These are phyloP conservation scores for Gasterosteus aculeatus DNA, from an alignment of 2,113 vertebrate genomes.

Conservation along the genomic window DNA sequence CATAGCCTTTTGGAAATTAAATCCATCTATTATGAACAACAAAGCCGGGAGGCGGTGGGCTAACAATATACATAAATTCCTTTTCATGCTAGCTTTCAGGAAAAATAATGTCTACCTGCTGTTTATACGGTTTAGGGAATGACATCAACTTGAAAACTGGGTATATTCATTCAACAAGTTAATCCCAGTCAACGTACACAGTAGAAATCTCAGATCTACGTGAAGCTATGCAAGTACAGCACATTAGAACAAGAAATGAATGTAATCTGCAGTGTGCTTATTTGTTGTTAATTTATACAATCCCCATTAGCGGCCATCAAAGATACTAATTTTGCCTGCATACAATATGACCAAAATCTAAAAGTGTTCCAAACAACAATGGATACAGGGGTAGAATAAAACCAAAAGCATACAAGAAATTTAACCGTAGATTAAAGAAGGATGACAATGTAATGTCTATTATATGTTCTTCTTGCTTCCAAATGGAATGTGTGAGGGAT, in stretches of 20 bases:
- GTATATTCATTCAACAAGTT: constrained; percentile 8
- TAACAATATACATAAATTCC: constrained; percentile 34
- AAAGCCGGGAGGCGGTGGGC: constrained; percentile 17
- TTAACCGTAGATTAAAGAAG: not conserved
- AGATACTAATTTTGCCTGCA: not conserved
- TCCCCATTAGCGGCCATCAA: not conserved
- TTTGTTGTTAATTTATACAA: not conserved
- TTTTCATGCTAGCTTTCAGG: not conserved
- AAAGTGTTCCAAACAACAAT: not conserved
- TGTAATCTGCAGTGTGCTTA: not conserved
- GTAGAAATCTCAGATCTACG: not conserved
- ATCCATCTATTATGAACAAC: constrained; percentile 31
- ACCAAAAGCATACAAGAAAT: not conserved
- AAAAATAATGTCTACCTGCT: not conserved
- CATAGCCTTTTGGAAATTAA: constrained; percentile 46
- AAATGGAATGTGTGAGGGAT: not conserved
- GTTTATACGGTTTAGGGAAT: constrained; percentile 27
- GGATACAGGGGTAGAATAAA: not conserved
- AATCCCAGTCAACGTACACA: not conserved
- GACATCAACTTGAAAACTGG: constrained; percentile 20
- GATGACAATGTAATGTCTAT: not conserved
- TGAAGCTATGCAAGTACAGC: not conserved
- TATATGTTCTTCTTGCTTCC: not conserved
- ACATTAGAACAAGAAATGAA: not conserved
- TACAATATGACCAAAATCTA: not conserved